These are phyloP conservation scores for Alcedo atthis DNA, from an alignment of 2,797 vertebrate species.

Conservation along the genomic window DNA sequence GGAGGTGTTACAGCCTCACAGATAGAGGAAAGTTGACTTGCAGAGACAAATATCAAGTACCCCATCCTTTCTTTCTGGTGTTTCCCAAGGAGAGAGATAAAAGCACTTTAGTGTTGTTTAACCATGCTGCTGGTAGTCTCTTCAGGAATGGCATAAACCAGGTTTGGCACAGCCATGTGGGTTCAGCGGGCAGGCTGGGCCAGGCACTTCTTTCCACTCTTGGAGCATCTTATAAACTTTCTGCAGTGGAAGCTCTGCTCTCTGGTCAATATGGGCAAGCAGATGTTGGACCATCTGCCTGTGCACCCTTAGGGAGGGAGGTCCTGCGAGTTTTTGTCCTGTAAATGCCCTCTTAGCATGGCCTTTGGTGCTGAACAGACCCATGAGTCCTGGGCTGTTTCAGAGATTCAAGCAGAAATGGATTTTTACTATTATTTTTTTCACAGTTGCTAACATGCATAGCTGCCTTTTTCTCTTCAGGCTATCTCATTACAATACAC, in stretches of 20 bases:
- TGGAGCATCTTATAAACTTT: neutral
- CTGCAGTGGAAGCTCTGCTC: neutral
- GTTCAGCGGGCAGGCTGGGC: neutral
- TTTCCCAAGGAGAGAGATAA: neutral
- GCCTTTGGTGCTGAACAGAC: neutral
- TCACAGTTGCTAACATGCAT: neutral
- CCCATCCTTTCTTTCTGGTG: neutral
- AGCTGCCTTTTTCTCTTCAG: neutral
- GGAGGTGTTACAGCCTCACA: neutral
- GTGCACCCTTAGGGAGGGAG: neutral
- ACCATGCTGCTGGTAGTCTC: neutral
- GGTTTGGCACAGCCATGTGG: rapidly evolving
- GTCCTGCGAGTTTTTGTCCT: rapidly evolving
- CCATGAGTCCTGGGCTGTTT: no score
- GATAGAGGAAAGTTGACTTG: neutral
- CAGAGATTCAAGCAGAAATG: no score
- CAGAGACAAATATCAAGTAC: neutral
- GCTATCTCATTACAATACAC: neutral
- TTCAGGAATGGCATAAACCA: neutral
- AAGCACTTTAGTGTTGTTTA: neutral
- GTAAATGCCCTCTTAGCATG: neutral
- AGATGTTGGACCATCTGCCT: neutral
- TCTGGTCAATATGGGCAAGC: neutral
- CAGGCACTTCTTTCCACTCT: neutral
- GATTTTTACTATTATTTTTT: no score